These are phyloP conservation scores for Cercopithecus mona DNA, from an alignment of 2,113 vertebrate species.

Conservation along the genomic window DNA sequence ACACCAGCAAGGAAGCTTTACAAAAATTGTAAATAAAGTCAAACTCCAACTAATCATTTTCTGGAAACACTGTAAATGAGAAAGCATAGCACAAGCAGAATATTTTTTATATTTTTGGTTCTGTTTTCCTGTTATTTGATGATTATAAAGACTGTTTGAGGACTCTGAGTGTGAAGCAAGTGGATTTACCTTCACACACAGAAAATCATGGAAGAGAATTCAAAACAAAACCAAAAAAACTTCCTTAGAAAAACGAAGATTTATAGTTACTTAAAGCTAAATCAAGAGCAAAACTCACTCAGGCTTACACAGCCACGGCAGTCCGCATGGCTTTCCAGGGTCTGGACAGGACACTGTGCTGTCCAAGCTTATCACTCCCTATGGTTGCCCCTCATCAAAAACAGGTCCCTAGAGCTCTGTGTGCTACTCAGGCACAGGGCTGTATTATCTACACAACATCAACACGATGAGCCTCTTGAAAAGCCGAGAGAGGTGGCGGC, in stretches of 20 bases:
- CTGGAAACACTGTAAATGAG: not conserved
- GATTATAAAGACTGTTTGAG: not conserved
- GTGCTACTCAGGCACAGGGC: accelerated
- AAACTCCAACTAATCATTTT: not conserved
- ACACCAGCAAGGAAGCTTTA: not conserved
- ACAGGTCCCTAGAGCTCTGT: not conserved
- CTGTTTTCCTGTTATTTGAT: not conserved
- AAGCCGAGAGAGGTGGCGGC: not conserved
- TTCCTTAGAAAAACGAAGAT: not conserved
- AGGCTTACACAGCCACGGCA: accelerated
- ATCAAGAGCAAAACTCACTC: not conserved
- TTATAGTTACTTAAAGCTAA: not conserved
- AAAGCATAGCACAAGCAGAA: not conserved
- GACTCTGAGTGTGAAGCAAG: not conserved
- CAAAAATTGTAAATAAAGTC: not conserved
- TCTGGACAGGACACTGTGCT: accelerated
- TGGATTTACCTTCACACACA: not conserved
- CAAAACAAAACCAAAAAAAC: not conserved
- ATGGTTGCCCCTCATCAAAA: accelerated
- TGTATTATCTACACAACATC: too few species aligned
- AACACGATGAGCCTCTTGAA: not conserved
- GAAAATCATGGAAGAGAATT: not conserved
- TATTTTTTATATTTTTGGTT: not conserved
- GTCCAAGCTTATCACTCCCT: not conserved
- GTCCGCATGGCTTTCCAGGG: not conserved